Percentiles rank a stretch among this genome's conserved stretches.
These are phyloP conservation scores for Pagetopsis macropterus DNA, from an alignment of 2,797 vertebrate species.

Conservation along the genomic window DNA sequence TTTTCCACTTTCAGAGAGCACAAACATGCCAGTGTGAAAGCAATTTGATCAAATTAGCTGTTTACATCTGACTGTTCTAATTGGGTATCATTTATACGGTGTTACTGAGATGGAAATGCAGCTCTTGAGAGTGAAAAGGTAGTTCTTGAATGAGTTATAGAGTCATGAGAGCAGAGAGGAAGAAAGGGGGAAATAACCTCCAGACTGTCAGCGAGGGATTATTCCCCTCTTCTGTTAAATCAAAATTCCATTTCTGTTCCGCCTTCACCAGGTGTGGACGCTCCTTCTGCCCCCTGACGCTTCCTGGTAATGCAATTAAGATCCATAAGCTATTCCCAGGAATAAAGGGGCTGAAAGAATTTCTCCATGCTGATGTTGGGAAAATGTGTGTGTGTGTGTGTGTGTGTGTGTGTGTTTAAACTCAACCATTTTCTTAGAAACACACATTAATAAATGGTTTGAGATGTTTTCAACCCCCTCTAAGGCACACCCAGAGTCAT, in stretches of 20 bases:
- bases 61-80: slow-evolving; percentile 34
- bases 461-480: slow-evolving; percentile 18
- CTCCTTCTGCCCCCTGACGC: slow-evolving; percentile 46
- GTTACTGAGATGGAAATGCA: slow-evolving; percentile 15
- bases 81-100: slow-evolving; percentile 24
- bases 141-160: slow-evolving; percentile 16
- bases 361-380: slow-evolving; percentile 71
- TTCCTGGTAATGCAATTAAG: slow-evolving; percentile 83
- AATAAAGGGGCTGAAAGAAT: slow-evolving; percentile 76
- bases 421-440: slow-evolving; percentile 41
- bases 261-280: slow-evolving; percentile 50
- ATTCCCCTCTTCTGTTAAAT: slow-evolving; percentile 72
- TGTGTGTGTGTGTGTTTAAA: not conserved
- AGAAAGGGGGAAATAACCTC: slow-evolving; percentile 56
- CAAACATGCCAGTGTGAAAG: slow-evolving; percentile 22
- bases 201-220: slow-evolving; percentile 72
- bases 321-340: slow-evolving; percentile 76
- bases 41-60: slow-evolving; percentile 42
- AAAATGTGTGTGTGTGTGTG: slow-evolving; percentile 42
- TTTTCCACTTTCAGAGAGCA: slow-evolving; percentile 43
- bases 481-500: slow-evolving; percentile 1
- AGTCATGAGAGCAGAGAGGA: slow-evolving; percentile 34
- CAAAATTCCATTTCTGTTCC: slow-evolving; percentile 78
- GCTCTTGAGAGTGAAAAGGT: slow-evolving; percentile 3
- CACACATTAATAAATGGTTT: slow-evolving; percentile 43